phyloP scores from a whole-genome alignment of 2,797 vertebrate species.

The Acrossocheilus fasciatus region DNA sequence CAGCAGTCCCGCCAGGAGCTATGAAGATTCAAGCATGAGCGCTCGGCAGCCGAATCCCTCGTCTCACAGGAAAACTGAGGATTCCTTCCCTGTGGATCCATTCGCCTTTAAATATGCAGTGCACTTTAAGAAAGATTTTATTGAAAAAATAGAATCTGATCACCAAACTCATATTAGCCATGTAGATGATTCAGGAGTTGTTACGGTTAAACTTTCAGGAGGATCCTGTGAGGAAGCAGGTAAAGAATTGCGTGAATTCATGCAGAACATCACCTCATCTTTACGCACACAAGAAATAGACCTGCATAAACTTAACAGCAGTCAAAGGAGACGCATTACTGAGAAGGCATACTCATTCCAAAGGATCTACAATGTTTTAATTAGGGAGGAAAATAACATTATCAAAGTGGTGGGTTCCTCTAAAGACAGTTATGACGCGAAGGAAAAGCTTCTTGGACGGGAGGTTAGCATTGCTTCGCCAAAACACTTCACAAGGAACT shows the following conservation, averaged over 20 bases:
- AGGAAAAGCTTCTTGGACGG: slow-evolving; percentile 64
- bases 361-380: slow-evolving; percentile 49
- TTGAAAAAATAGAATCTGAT: background rate
- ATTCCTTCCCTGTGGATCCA: slow-evolving; percentile 51
- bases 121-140: background rate
- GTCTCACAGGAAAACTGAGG: background rate
- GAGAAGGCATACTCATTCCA: background rate
- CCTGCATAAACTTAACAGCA: slow-evolving; percentile 13
- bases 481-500: background rate
- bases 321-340: background rate
- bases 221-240: background rate
- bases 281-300: slow-evolving; percentile 72
- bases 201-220: slow-evolving; percentile 57
- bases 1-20: background rate
- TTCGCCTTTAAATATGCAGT: slow-evolving; percentile 63
- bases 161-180: background rate
- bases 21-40: background rate
- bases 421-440: slow-evolving; percentile 62
- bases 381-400: background rate
- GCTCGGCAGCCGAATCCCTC: background rate
- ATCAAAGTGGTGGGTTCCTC: slow-evolving; percentile 72
- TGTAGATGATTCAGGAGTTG: background rate
- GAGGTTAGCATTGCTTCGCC: background rate
- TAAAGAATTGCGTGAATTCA: slow-evolving; percentile 49
- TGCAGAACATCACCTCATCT: background rate